Evolutionary conservation across 2,888 invertebrate genomes (phyloP).

Genomic region (Linnaemya vulpina): DNA sequence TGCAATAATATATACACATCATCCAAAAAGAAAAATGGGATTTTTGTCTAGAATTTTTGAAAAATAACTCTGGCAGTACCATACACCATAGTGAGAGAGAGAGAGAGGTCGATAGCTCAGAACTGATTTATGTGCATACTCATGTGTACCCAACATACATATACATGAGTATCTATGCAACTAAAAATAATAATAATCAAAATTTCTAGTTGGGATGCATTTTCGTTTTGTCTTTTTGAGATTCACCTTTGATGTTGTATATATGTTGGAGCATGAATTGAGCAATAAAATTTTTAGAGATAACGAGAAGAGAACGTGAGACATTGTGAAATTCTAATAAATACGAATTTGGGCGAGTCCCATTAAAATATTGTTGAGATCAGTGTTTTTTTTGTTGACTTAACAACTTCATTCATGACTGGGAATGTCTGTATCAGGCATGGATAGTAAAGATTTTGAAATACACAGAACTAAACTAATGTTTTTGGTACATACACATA

Average conservation of each 20-base stretch:
- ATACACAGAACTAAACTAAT: background rate
- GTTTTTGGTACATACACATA: background rate
- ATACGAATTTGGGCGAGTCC: slow-evolving; percentile 67
- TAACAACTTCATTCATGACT: slow-evolving; percentile 42
- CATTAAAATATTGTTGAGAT: slow-evolving; percentile 56
- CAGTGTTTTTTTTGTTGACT: slow-evolving; percentile 37
- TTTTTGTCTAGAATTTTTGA: too few species aligned
- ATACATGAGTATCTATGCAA: slow-evolving; percentile 10
- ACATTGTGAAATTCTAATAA: slow-evolving; percentile 41
- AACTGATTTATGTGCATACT: background rate
- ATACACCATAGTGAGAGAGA: background rate
- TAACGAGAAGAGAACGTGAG: slow-evolving; percentile 34
- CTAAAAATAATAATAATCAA: slow-evolving; percentile 37
- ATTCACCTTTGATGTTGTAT: slow-evolving; percentile 43
- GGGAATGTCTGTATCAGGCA: background rate
- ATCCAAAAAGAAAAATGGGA: too few species aligned
- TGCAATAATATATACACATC: too few species aligned
- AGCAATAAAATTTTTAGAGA: slow-evolving; percentile 27
- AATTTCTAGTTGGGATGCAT: slow-evolving; percentile 29
- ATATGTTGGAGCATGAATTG: slow-evolving; percentile 20
- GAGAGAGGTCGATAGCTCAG: slow-evolving; percentile 5
- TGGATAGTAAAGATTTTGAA: background rate
- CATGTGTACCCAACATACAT: background rate
- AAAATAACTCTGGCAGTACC: too few species aligned
- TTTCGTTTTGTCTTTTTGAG: slow-evolving; percentile 27